A percentile compares a stretch with the other conserved stretches of the same genome.
phyloP scores from a whole-genome alignment of 2,797 vertebrate species.

The Rhinogobio ventralis region DNA sequence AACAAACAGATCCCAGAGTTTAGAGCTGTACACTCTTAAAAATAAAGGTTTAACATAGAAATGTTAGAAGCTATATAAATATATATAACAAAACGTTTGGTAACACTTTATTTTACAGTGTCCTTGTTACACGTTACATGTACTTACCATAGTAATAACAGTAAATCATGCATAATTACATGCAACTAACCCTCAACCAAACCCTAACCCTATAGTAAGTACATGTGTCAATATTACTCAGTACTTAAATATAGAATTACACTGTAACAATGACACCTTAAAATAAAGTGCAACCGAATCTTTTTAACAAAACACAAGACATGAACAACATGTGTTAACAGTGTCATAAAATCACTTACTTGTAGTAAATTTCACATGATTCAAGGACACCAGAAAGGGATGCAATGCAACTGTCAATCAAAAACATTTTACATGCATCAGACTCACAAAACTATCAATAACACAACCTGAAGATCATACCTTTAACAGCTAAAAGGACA shows the following conservation, averaged over 20 bases:
- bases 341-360: background rate
- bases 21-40: background rate
- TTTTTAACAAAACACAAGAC: too few species aligned
- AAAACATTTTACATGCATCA: background rate
- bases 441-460: background rate
- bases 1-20: background rate
- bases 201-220: too few species aligned
- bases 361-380: background rate
- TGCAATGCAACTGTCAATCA: background rate
- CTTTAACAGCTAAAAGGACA: background rate
- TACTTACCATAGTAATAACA: too few species aligned
- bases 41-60: background rate
- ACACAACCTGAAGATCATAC: background rate
- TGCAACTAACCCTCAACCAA: too few species aligned
- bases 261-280: too few species aligned
- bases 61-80: background rate
- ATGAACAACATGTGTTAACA: too few species aligned
- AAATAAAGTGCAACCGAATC: too few species aligned
- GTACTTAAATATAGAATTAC: too few species aligned
- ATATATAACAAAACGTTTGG: background rate
- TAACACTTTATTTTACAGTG: too few species aligned
- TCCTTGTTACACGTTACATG: too few species aligned
- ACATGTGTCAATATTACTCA: too few species aligned
- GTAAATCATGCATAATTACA: too few species aligned
- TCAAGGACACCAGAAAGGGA: background rate